Conservation (phyloP, 2,888 invertebrate genomes). For the Lamellibrachia columna region DNA sequence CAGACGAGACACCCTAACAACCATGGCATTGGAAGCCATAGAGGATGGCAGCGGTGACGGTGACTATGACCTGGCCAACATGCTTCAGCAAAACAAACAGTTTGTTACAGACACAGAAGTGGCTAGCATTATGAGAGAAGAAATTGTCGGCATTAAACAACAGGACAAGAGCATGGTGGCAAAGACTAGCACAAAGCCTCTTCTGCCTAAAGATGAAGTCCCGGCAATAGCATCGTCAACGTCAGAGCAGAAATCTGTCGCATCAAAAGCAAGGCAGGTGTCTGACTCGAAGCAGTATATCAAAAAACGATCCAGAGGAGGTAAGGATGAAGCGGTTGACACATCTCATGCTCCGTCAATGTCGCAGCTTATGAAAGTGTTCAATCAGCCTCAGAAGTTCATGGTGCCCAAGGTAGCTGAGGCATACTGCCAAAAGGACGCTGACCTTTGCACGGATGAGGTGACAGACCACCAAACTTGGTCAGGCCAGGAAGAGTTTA, state of each 20-base stretch:
- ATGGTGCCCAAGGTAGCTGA: slow-evolving; percentile 11
- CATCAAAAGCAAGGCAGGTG: slow-evolving; percentile 8
- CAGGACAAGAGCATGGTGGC: background rate
- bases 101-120: slow-evolving; percentile 24
- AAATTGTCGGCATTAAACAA: background rate
- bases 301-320: background rate
- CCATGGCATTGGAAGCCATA: slow-evolving; percentile 11
- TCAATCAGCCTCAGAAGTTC: background rate
- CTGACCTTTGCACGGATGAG: background rate
- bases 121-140: slow-evolving; percentile 20
- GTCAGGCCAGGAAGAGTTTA: background rate
- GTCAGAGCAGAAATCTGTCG: background rate
- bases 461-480: background rate
- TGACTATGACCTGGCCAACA: slow-evolving; percentile 26
- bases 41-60: background rate
- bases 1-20: slow-evolving; percentile 17
- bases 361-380: background rate
- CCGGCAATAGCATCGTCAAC: background rate
- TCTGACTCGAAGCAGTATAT: background rate
- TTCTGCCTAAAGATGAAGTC: background rate
- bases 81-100: slow-evolving; percentile 27
- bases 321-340: background rate
- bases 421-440: background rate
- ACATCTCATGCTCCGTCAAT: background rate
- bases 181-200: background rate